Base-by-base conservation (phyloP, 2,797 vertebrate species). In the Esox masquinongy region DNA sequence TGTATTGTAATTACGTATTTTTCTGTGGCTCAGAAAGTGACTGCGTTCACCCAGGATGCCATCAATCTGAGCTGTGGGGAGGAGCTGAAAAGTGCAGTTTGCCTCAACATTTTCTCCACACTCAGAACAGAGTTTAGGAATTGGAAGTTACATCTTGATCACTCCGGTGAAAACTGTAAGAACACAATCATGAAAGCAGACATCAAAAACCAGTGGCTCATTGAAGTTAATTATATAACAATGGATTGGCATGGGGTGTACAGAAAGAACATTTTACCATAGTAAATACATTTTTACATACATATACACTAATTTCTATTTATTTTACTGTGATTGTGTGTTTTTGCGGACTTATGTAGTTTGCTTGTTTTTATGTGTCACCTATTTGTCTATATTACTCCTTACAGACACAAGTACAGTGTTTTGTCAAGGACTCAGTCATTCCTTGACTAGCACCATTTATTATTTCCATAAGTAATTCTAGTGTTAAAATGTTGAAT, bases 31-130 rank as follows among this genome's bases (percentile, higher is more conserved):
- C 78, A 93, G 93, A 93, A 91, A 92, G 86, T 94, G 5, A 91
- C 91, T 2, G 82, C 79, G 0, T 95, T 95, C 86, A 91, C 6
- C 36, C 89, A 93, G 4, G 92, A 93, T 47, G 80, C 81, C 47
- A 82, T 89, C 76, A 92, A 47, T 72, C 83, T 95, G 75, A 88
- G 88, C 5, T 75, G 31, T 3, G 94, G 93, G 36, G 93, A 94
- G 31, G 92, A 93, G n/a, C 81, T 93, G 16, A 92, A 82, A 64
- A 88, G 84, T 84, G 83, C 83, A 63, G 82, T 88, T 19, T 70
- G 63, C 2, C 31, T 91, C 64, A 92, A 91, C 24, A 74, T 93
- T 66, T 94, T 93, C 74, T 86, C 88, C 19, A 36, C 19, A 0
- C 91, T 94, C 63, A 90, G 93, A 74, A 47, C 0, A 26, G 82